Evolutionary conservation across 2,888 invertebrate species (phyloP).

Genomic region (Onthophagus sagittarius): DNA sequence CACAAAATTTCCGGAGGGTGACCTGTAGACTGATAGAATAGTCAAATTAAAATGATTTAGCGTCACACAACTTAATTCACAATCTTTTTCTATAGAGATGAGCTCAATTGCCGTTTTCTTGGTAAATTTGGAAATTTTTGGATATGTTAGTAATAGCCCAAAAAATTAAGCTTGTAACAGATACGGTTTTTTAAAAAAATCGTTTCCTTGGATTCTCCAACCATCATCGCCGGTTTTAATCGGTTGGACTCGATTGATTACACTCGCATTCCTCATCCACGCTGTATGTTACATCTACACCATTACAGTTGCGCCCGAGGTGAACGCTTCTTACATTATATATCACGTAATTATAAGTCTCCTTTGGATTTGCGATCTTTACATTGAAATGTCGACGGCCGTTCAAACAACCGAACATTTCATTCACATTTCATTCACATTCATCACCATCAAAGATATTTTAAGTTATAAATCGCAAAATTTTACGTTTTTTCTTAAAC

Average conservation of each 20-base stretch:
- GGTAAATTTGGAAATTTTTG: conserved; percentile 23
- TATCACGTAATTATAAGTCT: conserved; percentile 21
- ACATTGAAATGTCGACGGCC: conserved; percentile 31
- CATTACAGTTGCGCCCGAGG: conserved; percentile 18
- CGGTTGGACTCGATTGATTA: conserved; percentile 29
- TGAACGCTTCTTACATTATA: conserved; percentile 9
- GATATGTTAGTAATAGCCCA: conserved; percentile 29
- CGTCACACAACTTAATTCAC: too few species aligned
- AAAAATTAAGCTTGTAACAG: conserved; percentile 27
- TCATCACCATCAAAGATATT: conserved; percentile 25
- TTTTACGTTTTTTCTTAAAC: conserved; percentile 27
- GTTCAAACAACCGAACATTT: conserved; percentile 28
- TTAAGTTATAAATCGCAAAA: conserved; percentile 18
- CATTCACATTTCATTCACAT: too few species aligned
- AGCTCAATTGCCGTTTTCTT: too few species aligned
- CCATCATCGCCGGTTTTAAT: conserved; percentile 31
- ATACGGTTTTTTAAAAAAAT: conserved; percentile 29
- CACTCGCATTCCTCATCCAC: conserved; percentile 20
- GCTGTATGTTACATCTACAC: conserved; percentile 27
- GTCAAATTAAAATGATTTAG: too few species aligned
- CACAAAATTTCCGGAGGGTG: too few species aligned
- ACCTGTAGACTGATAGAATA: too few species aligned
- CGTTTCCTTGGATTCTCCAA: conserved; percentile 33
- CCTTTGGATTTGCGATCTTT: conserved; percentile 30
- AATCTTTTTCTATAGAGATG: too few species aligned